Evolutionary conservation across 2,797 vertebrate genomes (phyloP).

Genomic region (Craterocephalus amniculus): DNA sequence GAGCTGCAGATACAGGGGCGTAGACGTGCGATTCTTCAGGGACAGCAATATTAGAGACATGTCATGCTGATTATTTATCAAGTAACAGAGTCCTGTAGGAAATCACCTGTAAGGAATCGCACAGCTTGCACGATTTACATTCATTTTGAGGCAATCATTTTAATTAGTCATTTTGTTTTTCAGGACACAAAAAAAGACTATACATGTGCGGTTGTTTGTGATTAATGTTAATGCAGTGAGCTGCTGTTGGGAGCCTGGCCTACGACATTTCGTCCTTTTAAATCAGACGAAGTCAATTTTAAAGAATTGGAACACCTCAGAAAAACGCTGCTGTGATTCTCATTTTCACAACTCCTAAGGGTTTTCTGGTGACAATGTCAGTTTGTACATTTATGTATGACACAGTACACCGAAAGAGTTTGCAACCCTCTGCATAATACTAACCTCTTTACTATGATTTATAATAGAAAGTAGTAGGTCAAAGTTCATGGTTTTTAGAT

Average conservation of each 20-base stretch:
- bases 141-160: conserved; percentile 22
- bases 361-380: neutral
- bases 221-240: conserved; percentile 27
- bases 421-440: neutral
- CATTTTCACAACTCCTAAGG: neutral
- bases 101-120: conserved; percentile 46
- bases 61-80: conserved; percentile 32
- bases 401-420: neutral
- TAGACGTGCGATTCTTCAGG: conserved; percentile 23
- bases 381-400: conserved; percentile 1
- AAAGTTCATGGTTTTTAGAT: neutral
- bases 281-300: conserved; percentile 47
- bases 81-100: conserved; percentile 34
- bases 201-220: conserved; percentile 39
- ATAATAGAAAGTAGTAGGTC: neutral
- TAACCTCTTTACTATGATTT: neutral
- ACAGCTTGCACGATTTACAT: conserved; percentile 4
- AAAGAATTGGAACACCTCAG: conserved; percentile 14
- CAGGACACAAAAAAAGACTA: conserved; percentile 31
- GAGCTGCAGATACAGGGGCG: conserved; percentile 4
- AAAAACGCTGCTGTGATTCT: conserved; percentile 1
- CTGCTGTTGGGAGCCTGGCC: conserved; percentile 1
- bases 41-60: conserved; percentile 1
- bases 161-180: conserved; percentile 26
- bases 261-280: conserved; percentile 13